A percentile compares a stretch with the other conserved stretches of the same genome.
These are phyloP conservation scores for Diadema setosum DNA, from an alignment of 35 echinoderm and acorn worm species.

Conservation along the genomic window DNA sequence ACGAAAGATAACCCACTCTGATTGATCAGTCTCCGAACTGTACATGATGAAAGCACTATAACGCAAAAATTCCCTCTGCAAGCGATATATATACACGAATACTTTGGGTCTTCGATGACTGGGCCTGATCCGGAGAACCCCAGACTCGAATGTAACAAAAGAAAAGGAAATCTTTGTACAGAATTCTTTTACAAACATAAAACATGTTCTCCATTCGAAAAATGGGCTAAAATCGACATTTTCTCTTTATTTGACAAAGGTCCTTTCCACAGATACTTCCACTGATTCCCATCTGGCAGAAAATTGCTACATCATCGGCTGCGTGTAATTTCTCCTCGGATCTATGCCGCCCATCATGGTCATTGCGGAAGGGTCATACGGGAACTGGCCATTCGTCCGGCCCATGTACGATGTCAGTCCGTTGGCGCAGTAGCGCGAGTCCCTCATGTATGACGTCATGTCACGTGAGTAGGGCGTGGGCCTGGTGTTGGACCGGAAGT, in stretches of 20 bases:
- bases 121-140: no score
- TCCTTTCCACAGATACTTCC: not conserved
- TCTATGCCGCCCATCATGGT: constrained; percentile 83
- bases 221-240: not conserved
- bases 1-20: not conserved
- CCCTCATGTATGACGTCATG: constrained; percentile 88
- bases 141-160: no score
- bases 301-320: constrained; percentile 85
- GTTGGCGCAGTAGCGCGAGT: constrained; percentile 85
- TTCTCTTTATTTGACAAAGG: not conserved
- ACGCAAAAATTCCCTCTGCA: constrained; percentile 6
- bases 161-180: no score
- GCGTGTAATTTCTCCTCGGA: constrained; percentile 87
- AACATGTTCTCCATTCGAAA: not conserved
- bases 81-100: constrained; percentile 29
- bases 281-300: not conserved
- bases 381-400: constrained; percentile 78
- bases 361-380: constrained; percentile 64
- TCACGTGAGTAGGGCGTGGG: constrained; percentile 91
- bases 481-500: constrained; percentile 82
- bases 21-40: not conserved
- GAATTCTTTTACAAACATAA: not conserved
- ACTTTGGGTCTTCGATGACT: no score
- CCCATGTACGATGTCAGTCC: constrained; percentile 88
- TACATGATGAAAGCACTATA: constrained; percentile 23